Conservation (phyloP, 2,113 vertebrate species). For the Pampusana beccarii region DNA sequence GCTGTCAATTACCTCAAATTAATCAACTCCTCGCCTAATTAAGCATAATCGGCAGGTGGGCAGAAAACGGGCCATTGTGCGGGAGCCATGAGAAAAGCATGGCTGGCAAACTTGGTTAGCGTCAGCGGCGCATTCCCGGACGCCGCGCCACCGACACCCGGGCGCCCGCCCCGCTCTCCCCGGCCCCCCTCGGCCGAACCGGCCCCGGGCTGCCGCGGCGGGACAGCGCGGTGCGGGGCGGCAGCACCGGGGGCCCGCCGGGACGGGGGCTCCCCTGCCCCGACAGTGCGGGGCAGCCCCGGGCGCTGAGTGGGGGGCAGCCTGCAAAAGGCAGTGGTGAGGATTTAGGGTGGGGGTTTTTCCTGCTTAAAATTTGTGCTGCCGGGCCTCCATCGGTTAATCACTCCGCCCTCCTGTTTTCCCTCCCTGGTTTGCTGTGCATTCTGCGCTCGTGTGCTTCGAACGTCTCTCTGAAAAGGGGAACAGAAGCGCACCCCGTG, state of each 20-base stretch:
- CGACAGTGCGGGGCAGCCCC: neutral
- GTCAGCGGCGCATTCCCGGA: constrained; percentile 80
- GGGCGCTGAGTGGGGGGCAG: no score
- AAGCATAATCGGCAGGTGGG: constrained; percentile 95
- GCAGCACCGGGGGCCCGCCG: neutral
- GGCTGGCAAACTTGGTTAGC: constrained; percentile 88
- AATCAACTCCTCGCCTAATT: constrained; percentile 99
- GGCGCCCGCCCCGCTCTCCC: neutral
- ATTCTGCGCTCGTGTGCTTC: rapidly evolving
- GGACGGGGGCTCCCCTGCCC: neutral
- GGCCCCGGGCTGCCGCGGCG: neutral
- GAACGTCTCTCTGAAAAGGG: no score
- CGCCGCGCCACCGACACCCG: constrained; percentile 56
- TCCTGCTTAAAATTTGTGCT: rapidly evolving
- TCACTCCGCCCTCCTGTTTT: rapidly evolving
- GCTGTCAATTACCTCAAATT: constrained; percentile 99
- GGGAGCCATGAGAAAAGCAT: constrained; percentile 92
- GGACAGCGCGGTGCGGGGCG: neutral
- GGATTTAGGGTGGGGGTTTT: neutral
- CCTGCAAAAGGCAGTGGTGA: rapidly evolving
- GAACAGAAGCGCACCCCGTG: rapidly evolving
- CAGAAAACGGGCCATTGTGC: constrained; percentile 90
- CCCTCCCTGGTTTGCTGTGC: neutral
- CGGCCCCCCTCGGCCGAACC: neutral
- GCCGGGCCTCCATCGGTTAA: rapidly evolving